Evolutionary conservation across 2,113 vertebrate genomes (phyloP), one percentile per base, ranked within the genome.

Genomic region (Synodontis membranacea): DNA sequence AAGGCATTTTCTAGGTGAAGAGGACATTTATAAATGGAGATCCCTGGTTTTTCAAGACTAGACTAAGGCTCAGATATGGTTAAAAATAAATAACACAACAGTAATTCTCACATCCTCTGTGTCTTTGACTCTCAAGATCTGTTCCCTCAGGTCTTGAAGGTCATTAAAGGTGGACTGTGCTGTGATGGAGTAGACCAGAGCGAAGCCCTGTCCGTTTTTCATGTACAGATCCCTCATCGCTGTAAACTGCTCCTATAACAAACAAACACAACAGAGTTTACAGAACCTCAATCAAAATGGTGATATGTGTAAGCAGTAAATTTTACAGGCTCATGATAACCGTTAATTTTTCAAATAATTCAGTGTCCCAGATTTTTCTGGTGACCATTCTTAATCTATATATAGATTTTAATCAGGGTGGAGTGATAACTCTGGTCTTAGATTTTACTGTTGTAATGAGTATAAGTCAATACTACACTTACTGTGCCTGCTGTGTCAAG

Each of bases 151-250:
- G 96, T 99, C 98, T 93, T 99, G 97, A 14, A 99, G 94, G 94
- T 99, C 98, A 10, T 99, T 99, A 93, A 99, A 99, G 0, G 98
- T 99, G 25, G 98, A 99, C 95, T 99, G 98, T 88, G 98, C 98
- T 85, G 98, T 99, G 88, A 99, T 99, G 91, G 98, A 99, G 96
- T 99, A 99, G 87, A 99, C 98, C 95, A 99, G 94, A 94, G 98
- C 98, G 91, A 99, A 99, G 88, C 98, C 98, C 93, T 99, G 98
- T 86, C 98, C 98, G 0, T 99, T 99, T 96, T 99, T 99, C 98
- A 99, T 99, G 93, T 99, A 99, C 89, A 99, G 96, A 94, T 99
- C 98, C 92, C 98, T 96, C 98, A 99, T 99, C 0, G 98, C 98
- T 78, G 98, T 99, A 91, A 99, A 99, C 89, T 99, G 98, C 89